Base-by-base conservation (phyloP, 2,888 invertebrate species). In the Chymomyza procnemis region DNA sequence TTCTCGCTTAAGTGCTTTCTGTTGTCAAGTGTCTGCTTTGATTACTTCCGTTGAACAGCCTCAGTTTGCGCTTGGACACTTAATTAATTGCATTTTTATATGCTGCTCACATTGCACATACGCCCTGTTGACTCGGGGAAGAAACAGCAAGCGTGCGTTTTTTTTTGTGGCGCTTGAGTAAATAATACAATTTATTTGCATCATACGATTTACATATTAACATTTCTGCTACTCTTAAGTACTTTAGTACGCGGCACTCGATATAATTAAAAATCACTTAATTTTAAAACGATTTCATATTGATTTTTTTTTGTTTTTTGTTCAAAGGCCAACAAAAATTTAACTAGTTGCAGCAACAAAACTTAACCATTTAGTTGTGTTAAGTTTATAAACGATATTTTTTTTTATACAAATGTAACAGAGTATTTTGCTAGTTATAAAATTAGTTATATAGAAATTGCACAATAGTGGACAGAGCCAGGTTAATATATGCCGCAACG, bases 341-440 rank as follows among this genome's bases (percentile, higher is more conserved):
- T 72, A 22, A 60, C 59, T 80, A 79, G 66, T 65, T 71, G 71
- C 68, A 72, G 70, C 22, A 73, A 64, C 73, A 62, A 69, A 76
- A 74, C 64, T 70, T 65, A 77, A 82, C 75, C 74, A 85, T 66
- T 61, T 65, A 56, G 57, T 65, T 3, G 4, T 18, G 26, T 26
- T 26, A 18, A 50, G 50, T 12, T 50, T 3, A n/a, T 18, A 8
- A 50, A 50, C 50, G n/a, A n/a, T n/a, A n/a, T n/a, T n/a, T n/a
- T n/a, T 18, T 18, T 19, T 71, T 70, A 60, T 80, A 84, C 74
- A 84, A 41, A 72, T 67, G 76, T 60, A 74, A 61, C 34, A 26
- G 81, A 84, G 85, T 84, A 85, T 84, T 84, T 70, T 71, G 22
- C 64, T 80, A 84, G 64, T 59, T 47, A 18, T 46, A 59, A 41